These are phyloP conservation scores for Chamaea fasciata DNA, from an alignment of 2,113 vertebrate species.

Conservation along the genomic window DNA sequence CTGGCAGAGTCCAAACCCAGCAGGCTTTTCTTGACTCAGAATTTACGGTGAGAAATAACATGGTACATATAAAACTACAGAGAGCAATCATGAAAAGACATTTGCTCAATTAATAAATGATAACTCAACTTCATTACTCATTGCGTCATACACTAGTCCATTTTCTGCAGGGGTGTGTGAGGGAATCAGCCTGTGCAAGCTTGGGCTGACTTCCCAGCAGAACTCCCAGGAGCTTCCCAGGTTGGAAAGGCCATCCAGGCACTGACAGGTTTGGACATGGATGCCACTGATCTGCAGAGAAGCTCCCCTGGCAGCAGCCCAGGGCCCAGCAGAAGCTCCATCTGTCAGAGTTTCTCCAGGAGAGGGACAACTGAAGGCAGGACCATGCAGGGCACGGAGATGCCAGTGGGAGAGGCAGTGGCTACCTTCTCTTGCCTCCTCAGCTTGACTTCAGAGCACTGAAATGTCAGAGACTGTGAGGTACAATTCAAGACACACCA, in stretches of 20 bases:
- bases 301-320: conserved; percentile 1
- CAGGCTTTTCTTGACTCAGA: background rate
- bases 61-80: background rate
- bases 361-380: background rate
- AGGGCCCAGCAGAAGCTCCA: background rate
- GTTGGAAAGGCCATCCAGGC: background rate
- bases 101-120: background rate
- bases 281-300: background rate
- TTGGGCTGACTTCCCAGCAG: background rate
- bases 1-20: background rate
- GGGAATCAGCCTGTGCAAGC: background rate
- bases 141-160: background rate
- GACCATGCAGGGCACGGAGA: background rate
- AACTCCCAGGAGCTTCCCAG: background rate
- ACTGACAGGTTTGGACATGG: background rate
- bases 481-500: background rate
- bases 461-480: background rate
- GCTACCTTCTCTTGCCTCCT: background rate
- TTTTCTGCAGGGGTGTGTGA: background rate
- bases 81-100: background rate
- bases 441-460: background rate
- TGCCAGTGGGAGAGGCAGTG: background rate
- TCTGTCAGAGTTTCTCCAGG: background rate
- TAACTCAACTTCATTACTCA: background rate
- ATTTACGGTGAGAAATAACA: background rate